Conservation (phyloP, 2,888 invertebrate species). For the Salpingus planirostris region DNA sequence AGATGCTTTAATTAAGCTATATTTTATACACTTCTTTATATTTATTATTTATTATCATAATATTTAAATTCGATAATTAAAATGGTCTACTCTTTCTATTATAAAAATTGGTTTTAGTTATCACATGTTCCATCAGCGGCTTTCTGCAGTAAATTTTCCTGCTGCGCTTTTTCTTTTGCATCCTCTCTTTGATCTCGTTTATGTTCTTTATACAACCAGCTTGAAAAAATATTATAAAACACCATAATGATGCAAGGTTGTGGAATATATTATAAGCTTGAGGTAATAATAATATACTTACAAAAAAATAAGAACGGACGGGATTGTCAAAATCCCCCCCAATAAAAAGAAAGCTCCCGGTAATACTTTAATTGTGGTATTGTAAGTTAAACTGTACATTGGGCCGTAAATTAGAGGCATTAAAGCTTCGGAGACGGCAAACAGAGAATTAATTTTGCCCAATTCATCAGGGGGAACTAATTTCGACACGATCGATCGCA, state of each 20-base stretch:
- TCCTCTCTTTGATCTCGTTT: constrained; percentile 29
- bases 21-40: too few relatives aligned
- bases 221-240: too few relatives aligned
- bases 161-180: constrained; percentile 8
- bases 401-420: constrained; percentile 35
- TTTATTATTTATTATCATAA: too few relatives aligned
- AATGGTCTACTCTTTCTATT: too few relatives aligned
- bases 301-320: constrained; percentile 31
- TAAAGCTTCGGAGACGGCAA: constrained; percentile 33
- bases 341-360: constrained; percentile 33
- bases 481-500: constrained; percentile 49
- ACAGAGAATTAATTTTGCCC: constrained; percentile 45
- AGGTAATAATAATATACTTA: constrained; percentile 17
- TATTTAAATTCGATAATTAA: too few relatives aligned
- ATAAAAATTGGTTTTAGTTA: too few relatives aligned
- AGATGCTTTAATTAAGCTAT: too few relatives aligned
- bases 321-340: constrained; percentile 27
- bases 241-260: too few relatives aligned
- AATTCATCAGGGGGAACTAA: constrained; percentile 49
- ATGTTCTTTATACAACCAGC: constrained; percentile 40
- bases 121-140: too few relatives aligned
- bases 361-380: constrained; percentile 25
- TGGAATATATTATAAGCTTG: too few relatives aligned
- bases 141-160: too few relatives aligned
- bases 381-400: constrained; percentile 31